Base-by-base conservation (phyloP, 2,113 vertebrate genomes). In the Hydrolagus affinis region DNA sequence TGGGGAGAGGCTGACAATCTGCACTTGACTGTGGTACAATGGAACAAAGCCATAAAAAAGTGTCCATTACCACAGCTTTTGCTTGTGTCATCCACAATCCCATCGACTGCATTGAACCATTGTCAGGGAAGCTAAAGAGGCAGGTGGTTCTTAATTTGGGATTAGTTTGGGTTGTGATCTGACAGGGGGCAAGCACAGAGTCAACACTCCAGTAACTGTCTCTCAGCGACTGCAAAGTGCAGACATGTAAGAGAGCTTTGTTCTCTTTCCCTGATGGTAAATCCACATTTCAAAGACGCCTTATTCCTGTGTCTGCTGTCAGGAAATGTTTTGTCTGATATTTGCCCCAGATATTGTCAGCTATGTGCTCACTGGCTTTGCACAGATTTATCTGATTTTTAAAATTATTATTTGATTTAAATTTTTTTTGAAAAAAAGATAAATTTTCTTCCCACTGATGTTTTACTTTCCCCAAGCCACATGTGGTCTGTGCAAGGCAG, bases 111-210 rank as follows among this genome's bases (percentile, higher is more conserved):
- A 30, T 23, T 60, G 57, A 60, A 23, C 60, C 64, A 25, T 23
- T 66, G 60, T n/a, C 15, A 66, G 25, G 23, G 17, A 80, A 66
- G 23, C 28, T 28, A 23, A 19, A 30, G 30, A 62, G 60, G 64
- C 77, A 80, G 77, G 25, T 80, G 77, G 60, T 80, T 66, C 77
- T 64, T 80, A 28, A 66, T 80, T 80, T 25, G 30, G 60, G 59
- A 64, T 80, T 80, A 64, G 77, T 66, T 80, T 10, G 25, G 23
- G n/a, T 28, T 25, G 59, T 44, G 28, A 28, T 30, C 23, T 80
- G 59, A 80, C 62, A 25, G 77, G 9, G 59, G 30, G 23, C 14
- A 64, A 14, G 11, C 44, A 62, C 15, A 59, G 23, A 14, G 23
- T 21, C 59, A 62, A 64, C 77, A 80, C 23, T 28, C 59, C 23